Evolutionary conservation across 2,797 vertebrate genomes (phyloP).

Genomic region (Phyllotis vaccarum): DNA sequence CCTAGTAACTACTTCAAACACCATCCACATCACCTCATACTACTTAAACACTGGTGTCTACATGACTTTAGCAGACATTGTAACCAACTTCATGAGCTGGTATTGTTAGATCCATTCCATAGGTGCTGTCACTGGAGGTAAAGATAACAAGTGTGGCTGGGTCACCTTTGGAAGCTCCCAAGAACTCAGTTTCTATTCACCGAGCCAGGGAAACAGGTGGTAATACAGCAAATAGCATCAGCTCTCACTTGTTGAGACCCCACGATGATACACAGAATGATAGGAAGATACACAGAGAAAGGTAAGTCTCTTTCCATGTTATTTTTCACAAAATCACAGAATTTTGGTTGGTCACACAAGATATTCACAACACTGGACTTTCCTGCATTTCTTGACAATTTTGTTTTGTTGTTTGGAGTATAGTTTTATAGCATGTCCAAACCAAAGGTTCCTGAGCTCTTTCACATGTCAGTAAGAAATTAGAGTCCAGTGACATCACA

Average conservation of each 20-base stretch:
- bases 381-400: constrained; percentile 12
- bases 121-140: neutral
- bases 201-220: neutral
- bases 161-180: neutral
- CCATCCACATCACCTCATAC: neutral
- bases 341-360: neutral
- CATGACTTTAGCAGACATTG: neutral
- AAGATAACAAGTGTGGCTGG: neutral
- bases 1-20: neutral
- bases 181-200: neutral
- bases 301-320: neutral
- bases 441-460: neutral
- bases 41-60: neutral
- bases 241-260: constrained; percentile 21
- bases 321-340: neutral
- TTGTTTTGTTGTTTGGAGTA: neutral
- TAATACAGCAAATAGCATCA: neutral
- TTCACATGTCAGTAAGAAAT: neutral
- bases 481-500: neutral
- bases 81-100: neutral
- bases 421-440: neutral
- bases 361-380: neutral
- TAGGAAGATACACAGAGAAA: neutral
- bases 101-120: neutral
- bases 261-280: neutral